phyloP scores from a whole-genome alignment of 2,888 invertebrate genomes.

The Tenthredo notha region DNA sequence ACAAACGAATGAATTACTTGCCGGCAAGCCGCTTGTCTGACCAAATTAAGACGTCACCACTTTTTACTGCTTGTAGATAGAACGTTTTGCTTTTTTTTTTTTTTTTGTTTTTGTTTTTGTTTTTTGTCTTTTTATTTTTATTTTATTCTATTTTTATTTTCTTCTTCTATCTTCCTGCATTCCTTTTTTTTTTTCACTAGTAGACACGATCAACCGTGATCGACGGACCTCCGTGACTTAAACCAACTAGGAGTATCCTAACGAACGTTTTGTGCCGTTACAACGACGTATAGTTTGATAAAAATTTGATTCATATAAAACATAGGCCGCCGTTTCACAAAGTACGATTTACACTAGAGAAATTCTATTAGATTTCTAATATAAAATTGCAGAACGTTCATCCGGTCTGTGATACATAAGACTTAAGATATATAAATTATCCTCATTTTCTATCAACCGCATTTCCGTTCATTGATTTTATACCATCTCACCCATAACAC shows the following conservation, averaged over 20 bases:
- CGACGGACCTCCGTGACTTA: conserved; percentile 44
- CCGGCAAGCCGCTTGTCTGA: conserved; percentile 46
- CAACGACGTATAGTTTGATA: neutral
- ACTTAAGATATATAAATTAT: neutral
- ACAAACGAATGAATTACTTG: conserved; percentile 9
- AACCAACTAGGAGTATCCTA: conserved; percentile 48
- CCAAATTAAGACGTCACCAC: conserved; percentile 61
- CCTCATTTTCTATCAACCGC: conserved; percentile 28
- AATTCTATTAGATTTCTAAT: neutral
- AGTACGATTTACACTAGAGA: too few relatives aligned
- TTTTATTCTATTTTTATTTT: neutral
- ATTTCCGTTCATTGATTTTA: conserved; percentile 35
- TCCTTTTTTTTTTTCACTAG: neutral
- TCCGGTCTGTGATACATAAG: neutral
- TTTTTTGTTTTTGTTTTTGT: neutral
- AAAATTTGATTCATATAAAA: conserved; percentile 22
- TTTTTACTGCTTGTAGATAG: conserved; percentile 55
- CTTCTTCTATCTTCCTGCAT: neutral
- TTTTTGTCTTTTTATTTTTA: neutral
- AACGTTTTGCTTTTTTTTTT: neutral
- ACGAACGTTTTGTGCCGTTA: conserved; percentile 48
- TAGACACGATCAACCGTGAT: conserved; percentile 33
- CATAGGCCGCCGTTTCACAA: neutral
- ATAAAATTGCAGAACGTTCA: conserved; percentile 15
- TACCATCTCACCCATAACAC: neutral